phyloP scores from a whole-genome alignment of 2,888 invertebrate species.

The Gymnosoma rotundatum region DNA sequence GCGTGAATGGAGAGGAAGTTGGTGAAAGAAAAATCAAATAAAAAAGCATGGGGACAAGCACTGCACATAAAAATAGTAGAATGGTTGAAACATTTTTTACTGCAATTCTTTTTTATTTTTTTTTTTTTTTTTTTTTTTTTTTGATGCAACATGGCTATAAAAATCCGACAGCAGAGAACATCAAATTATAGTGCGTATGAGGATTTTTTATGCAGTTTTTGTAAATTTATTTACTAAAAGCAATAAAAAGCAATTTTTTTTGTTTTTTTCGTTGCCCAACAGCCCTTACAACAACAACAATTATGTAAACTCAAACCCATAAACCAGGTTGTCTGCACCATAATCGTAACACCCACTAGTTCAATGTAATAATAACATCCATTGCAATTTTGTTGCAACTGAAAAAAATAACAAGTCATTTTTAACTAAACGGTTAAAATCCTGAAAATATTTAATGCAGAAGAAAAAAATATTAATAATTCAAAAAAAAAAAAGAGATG shows the following conservation, averaged over 20 bases:
- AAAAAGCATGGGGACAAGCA: conserved; percentile 1
- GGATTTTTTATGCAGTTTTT: conserved; percentile 11
- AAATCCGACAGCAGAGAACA: conserved; percentile 20
- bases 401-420: conserved; percentile 47
- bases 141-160: conserved; percentile 15
- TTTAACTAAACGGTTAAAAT: conserved; percentile 60
- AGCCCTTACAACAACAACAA: conserved; percentile 8
- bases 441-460: conserved; percentile 34
- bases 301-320: not conserved
- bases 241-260: conserved; percentile 15
- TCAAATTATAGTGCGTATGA: conserved; percentile 61
- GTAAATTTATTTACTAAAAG: conserved; percentile 1
- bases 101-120: not conserved
- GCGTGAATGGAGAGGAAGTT: conserved; percentile 63
- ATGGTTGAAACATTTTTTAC: conserved; percentile 11
- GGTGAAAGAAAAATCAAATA: conserved; percentile 45
- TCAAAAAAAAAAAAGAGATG: not conserved
- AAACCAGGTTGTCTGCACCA: not conserved
- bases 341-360: conserved; percentile 50
- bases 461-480: not conserved
- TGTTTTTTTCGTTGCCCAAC: conserved; percentile 5
- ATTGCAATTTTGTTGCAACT: conserved; percentile 37
- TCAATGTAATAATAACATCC: not conserved
- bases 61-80: conserved; percentile 3
- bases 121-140: not conserved